Evolutionary conservation across 1,140 invertebrate species (phyloP).

Genomic region (Zaprionus taronus): DNA sequence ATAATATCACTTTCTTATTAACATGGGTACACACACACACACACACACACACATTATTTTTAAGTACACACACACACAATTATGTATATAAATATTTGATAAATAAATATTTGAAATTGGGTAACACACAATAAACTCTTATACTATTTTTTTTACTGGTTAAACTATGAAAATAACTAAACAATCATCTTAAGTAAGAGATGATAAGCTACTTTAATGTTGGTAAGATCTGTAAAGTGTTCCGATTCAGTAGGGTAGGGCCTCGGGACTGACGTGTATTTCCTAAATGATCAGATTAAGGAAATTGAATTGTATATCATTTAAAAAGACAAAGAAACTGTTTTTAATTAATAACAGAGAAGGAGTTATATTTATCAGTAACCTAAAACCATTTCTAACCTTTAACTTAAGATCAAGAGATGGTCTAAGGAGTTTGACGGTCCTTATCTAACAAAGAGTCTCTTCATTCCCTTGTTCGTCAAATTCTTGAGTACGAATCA

Average conservation of each 20-base stretch:
- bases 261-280: no score
- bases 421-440: no score
- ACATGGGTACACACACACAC: not conserved
- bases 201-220: not conserved
- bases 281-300: no score
- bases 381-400: no score
- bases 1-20: not conserved
- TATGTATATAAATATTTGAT: slow-evolving; percentile 10
- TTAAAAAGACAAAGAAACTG: no score
- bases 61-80: slow-evolving; percentile 9
- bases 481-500: no score
- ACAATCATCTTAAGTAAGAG: not conserved
- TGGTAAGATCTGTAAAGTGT: not conserved
- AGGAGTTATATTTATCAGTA: no score
- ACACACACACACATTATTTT: not conserved
- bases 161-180: not conserved
- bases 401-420: no score
- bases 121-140: slow-evolving; percentile 2
- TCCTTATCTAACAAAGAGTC: no score
- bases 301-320: no score
- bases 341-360: no score
- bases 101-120: slow-evolving; percentile 6
- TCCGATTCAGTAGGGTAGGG: rapidly evolving
- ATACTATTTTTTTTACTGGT: not conserved
- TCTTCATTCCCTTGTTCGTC: no score